Base-by-base conservation (phyloP, 2,888 invertebrate species). In the Ptilodon capucinus region DNA sequence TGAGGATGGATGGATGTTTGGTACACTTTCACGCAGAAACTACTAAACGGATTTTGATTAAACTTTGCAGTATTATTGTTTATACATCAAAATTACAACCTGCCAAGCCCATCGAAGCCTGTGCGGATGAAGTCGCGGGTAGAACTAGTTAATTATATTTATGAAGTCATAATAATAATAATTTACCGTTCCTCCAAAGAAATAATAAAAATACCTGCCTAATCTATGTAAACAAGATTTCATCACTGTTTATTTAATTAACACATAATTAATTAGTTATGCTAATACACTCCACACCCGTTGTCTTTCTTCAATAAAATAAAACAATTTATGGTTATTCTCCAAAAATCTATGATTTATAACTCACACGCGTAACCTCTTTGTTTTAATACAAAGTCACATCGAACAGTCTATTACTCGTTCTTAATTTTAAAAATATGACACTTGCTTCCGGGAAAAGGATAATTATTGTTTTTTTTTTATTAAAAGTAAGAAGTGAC, bases 361-460 rank as follows among this genome's bases (percentile, higher is more conserved):
- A 35, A 17, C 28, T 19, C 25, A 34, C 45, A 13, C 39, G 40
- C 47, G 25, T n/a, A 69, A 57, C 71, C 74, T 66, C 68, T 72
- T 72, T 75, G 71, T 64, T 54, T 48, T 51, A 55, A 60, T 64
- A 66, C 56, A 60, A 28, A 28, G 28, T 28, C n/a, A 28, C 28
- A 28, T n/a, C n/a, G 8, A n/a, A n/a, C 28, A n/a, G 28, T 28
- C 28, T 28, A 11, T 21, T 21, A 6, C 28, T 28, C 11, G 28
- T 28, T 28, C 28, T n/a, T n/a, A n/a, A 28, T 28, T n/a, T 28
- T n/a, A 28, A 28, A n/a, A n/a, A n/a, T 28, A 3, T 28, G 28
- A 28, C 28, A 28, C n/a, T 28, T 28, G 11, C n/a, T n/a, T n/a
- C n/a, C n/a, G n/a, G n/a, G n/a, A n/a, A n/a, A n/a, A n/a, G n/a